A percentile compares a stretch with the other conserved stretches of the same genome.
These are phyloP conservation scores for Limosa lapponica DNA, from an alignment of 2,797 vertebrate species.

Conservation along the genomic window DNA sequence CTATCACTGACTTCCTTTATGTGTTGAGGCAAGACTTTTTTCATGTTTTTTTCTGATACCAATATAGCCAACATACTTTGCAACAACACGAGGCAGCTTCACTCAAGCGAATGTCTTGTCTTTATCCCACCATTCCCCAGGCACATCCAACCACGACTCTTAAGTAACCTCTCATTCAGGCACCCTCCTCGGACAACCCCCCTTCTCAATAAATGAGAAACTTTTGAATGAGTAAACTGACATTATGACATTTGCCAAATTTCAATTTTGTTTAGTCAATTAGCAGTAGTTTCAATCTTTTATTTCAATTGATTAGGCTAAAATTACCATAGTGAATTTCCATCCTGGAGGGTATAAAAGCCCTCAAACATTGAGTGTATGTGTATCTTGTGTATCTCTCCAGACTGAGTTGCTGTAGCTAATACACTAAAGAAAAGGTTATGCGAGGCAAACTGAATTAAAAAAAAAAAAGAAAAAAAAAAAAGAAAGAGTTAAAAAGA, in stretches of 20 bases:
- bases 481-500: not conserved
- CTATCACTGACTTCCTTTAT: not conserved
- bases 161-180: not conserved
- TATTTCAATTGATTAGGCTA: constrained; percentile 42
- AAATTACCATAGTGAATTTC: constrained; percentile 31
- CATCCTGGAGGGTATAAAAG: constrained; percentile 20
- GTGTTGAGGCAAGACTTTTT: not conserved
- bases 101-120: not conserved
- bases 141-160: accelerated
- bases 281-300: not conserved
- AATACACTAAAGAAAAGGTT: constrained; percentile 5
- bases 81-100: not conserved
- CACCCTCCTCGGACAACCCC: not conserved
- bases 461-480: not conserved
- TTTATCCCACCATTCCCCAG: accelerated
- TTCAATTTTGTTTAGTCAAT: constrained; percentile 6
- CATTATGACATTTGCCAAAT: not conserved
- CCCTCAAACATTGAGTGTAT: not conserved
- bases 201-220: not conserved
- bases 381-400: not conserved
- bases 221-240: not conserved
- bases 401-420: not conserved
- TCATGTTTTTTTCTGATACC: not conserved
- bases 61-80: not conserved
- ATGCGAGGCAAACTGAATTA: not conserved